phyloP scores from a whole-genome alignment of 2,797 vertebrate species.

The Enteromius argenteus region DNA sequence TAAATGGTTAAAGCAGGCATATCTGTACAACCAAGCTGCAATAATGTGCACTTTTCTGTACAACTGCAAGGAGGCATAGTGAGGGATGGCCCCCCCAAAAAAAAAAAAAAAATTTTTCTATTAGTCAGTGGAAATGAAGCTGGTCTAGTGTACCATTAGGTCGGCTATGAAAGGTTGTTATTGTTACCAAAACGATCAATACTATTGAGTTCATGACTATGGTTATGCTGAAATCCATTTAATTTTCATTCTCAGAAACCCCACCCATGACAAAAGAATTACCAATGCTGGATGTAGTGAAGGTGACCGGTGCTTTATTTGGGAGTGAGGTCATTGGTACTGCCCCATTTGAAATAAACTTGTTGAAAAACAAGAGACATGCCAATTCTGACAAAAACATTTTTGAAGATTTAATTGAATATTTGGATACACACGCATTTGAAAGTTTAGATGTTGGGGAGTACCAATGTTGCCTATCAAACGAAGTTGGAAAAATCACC shows the following conservation, averaged over 20 bases:
- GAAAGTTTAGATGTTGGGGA: conserved; percentile 85
- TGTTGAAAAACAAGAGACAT: conserved; percentile 91
- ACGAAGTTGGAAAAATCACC: conserved; percentile 78
- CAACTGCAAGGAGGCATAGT: conserved; percentile 83
- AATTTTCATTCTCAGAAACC: conserved; percentile 84
- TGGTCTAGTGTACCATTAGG: conserved; percentile 80
- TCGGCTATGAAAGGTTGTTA: not conserved
- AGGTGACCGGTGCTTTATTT: conserved; percentile 85
- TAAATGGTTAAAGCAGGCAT: conserved; percentile 81
- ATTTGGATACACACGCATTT: conserved; percentile 88
- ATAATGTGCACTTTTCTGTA: conserved; percentile 61
- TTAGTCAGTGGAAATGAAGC: conserved; percentile 85
- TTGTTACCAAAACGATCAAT: not conserved
- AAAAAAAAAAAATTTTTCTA: conserved; percentile 71
- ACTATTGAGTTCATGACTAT: conserved; percentile 20
- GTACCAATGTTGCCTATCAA: conserved; percentile 84
- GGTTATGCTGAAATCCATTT: conserved; percentile 54
- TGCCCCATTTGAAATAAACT: conserved; percentile 89
- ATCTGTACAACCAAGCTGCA: conserved; percentile 84
- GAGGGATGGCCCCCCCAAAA: conserved; percentile 69
- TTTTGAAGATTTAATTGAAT: conserved; percentile 83
- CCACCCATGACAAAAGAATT: conserved; percentile 87
- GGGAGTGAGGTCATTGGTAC: conserved; percentile 90
- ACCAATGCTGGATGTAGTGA: conserved; percentile 85
- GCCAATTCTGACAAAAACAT: conserved; percentile 88